Base-by-base conservation (phyloP, 2,113 vertebrate species). In the Corythornis madagascariensis region DNA sequence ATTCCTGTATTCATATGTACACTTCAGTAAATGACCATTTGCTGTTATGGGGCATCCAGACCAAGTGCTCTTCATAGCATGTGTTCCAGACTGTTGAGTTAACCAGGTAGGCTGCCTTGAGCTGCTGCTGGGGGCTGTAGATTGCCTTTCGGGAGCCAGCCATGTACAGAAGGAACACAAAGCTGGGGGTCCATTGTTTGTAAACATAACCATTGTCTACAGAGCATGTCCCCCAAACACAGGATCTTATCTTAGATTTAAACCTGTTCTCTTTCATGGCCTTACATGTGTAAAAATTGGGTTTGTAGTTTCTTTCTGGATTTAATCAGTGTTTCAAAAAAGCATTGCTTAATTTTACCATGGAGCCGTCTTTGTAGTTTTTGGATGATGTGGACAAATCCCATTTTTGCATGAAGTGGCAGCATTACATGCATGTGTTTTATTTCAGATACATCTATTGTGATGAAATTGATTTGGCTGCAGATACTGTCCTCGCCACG, bases 391-490 rank as follows among this genome's bases (percentile, higher is more conserved):
- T 33, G 81, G 47, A 57, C 56, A 45, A 42, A 8, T 33, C 6
- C 21, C 0, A 1, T 7, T 33, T n/a, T 59, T 56, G 15, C 40
- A 2, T 40, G 43, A 59, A 76, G 60, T 5, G 3, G 21, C 48
- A 40, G 33, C 9, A 3, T 97, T 42, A 94, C 31, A 16, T n/a
- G 60, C 45, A 1, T 93, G 33, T 94, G 50, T 89, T 97, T 90
- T 89, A 22, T 97, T 96, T 88, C 98, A 99, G 99, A 96, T 99
- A 99, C 93, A 99, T 99, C 90, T 99, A 99, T 95, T 99, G 99
- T 75, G 99, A 99, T 53, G 99, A 99, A 96, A 99, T 99, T 61
- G 99, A 99, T 97, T 95, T 99, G 97, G 98, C 98, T 61, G 99
- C 99, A 16, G 99, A 99, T 94, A 99, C 99, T 0, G 99, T 99